Percentiles rank a stretch among this genome's conserved stretches.
phyloP scores from a whole-genome alignment of 2,113 vertebrate genomes.

The cattle (Bos taurus) region DNA sequence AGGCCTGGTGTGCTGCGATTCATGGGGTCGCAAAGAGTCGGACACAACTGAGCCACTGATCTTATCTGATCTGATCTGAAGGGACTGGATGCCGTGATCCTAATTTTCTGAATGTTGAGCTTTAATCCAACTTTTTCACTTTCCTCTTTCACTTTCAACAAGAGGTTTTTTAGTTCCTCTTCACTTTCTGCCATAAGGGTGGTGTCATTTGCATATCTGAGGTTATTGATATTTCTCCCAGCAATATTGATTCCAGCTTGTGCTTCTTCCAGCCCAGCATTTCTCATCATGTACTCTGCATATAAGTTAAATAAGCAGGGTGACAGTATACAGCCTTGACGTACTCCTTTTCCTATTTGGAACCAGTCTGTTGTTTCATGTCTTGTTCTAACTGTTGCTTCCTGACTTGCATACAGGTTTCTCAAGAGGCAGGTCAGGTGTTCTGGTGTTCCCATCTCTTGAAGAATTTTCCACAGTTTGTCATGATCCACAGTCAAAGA shows the following conservation, averaged over 20 bases:
- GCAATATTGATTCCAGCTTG: not conserved
- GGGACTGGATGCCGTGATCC: fast-evolving
- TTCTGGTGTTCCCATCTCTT: not conserved
- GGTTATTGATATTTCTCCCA: fast-evolving
- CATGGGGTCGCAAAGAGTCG: no score
- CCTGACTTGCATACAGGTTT: not conserved
- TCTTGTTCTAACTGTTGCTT: not conserved
- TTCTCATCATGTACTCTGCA: not conserved
- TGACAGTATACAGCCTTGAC: not conserved
- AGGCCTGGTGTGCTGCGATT: no score
- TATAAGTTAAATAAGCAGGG: not conserved
- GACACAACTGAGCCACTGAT: no score
- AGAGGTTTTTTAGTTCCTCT: not conserved
- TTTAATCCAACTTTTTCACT: not conserved
- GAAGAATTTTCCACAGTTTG: not conserved
- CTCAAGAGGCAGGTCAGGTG: not conserved
- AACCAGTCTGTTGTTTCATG: not conserved
- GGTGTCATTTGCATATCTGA: not conserved
- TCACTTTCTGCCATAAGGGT: not conserved
- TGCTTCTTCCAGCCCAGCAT: fast-evolving
- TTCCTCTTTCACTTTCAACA: not conserved
- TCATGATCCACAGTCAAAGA: not conserved
- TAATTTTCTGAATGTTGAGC: not conserved
- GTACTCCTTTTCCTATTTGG: not conserved
- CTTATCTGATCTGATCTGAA: no score